Evolutionary conservation across 1,140 invertebrate species (phyloP), one percentile per base, ranked within the genome.

Genomic region (Parapsyche elsis): DNA sequence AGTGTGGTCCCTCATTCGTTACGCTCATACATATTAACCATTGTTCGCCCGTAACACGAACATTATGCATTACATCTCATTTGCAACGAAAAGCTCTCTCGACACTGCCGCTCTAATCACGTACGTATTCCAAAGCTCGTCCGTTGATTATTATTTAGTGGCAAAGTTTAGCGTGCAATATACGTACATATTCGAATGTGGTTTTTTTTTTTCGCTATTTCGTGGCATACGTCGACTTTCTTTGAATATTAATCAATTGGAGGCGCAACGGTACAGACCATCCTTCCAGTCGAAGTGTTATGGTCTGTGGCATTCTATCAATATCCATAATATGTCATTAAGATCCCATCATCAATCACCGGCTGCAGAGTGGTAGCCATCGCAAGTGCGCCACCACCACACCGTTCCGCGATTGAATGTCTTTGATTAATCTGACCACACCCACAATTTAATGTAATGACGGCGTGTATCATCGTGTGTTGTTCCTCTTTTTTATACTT

Each of bases 291-390:
- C 16, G 71, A 79, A 64, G 81, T 75, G 81, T 81, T 79, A 79
- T 79, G 59, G 73, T 30, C 64, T 59, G 49, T 78, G 76, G 71
- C 71, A 67, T 81, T 78, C 80, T 71, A 81, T 79, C 77, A 79
- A 76, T 79, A 79, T 75, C 57, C 71, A 59, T 82, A 82, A 80
- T 80, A 80, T 64, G 71, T 64, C 57, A 77, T 82, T 82, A 77
- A 71, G 75, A 45, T 45, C 26, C 46, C 46, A 80, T 64, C 78
- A 82, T 82, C 76, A 77, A 82, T 82, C 81, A 82, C 46, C 16
- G 53, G 21, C 46, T 21, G 53, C 30, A 30, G 46, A 53, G 71
- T 81, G 59, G 78, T 79, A 79, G 78, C 71, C 61, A 38, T 30
- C 74, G 24, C 30, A 38, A 38, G 30, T 38, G 30, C 44, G 24